Percentiles rank a stretch among this genome's conserved stretches.
phyloP scores from a whole-genome alignment of 2,113 vertebrate species.

The Chunga burmeisteri region DNA sequence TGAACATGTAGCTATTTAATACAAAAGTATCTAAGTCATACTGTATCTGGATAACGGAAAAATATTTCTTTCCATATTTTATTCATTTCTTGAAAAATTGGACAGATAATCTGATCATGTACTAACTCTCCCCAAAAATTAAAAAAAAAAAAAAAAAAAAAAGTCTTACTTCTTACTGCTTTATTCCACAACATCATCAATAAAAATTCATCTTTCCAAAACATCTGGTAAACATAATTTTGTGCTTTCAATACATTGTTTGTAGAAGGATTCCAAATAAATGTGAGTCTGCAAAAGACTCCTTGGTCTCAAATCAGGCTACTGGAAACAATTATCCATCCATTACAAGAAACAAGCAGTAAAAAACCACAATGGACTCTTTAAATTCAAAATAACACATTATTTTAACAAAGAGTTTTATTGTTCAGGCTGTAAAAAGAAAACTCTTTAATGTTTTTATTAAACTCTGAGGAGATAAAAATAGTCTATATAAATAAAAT shows the following conservation, averaged over 20 bases:
- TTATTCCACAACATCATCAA: neutral
- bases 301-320: neutral
- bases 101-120: neutral
- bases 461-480: neutral
- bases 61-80: neutral
- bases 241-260: neutral
- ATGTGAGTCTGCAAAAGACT: neutral
- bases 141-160: neutral
- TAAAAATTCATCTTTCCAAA: neutral
- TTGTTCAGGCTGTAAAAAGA: neutral
- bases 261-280: neutral
- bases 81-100: neutral
- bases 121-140: neutral
- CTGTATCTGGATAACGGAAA: neutral
- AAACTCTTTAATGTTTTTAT: neutral
- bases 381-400: constrained; percentile 22
- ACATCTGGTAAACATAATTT: neutral
- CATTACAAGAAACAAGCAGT: neutral
- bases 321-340: constrained; percentile 1
- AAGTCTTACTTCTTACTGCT: neutral
- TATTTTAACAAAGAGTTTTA: constrained; percentile 13
- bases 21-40: neutral
- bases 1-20: neutral
- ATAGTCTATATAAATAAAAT: neutral
- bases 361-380: neutral